A percentile compares a stretch with the other conserved stretches of the same genome.
phyloP scores from a whole-genome alignment of 2,888 invertebrate genomes.

The Chymomyza caudatula region DNA sequence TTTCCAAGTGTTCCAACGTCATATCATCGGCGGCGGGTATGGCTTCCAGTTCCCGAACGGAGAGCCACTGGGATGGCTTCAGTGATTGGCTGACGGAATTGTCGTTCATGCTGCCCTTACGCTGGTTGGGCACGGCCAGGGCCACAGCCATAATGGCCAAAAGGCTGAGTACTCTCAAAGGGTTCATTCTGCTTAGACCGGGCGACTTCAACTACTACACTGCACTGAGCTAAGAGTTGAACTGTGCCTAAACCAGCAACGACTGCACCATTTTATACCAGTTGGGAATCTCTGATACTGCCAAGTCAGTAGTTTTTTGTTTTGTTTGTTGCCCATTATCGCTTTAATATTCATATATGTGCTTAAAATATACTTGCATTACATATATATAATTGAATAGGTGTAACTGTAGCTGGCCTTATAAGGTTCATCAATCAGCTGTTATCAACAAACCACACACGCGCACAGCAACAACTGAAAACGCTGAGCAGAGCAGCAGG shows the following conservation, averaged over 20 bases:
- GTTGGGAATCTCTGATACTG: constrained; percentile 13
- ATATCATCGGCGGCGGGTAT: constrained; percentile 67
- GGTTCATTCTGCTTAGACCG: constrained; percentile 59
- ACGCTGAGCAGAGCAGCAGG: constrained; percentile 4
- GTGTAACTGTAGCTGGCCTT: neutral
- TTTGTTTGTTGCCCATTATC: neutral
- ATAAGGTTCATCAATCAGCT: neutral
- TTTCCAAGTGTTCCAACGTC: constrained; percentile 59
- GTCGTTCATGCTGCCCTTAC: constrained; percentile 22
- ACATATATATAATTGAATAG: neutral
- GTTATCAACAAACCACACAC: too few species aligned
- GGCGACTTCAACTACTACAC: constrained; percentile 4
- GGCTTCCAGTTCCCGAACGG: constrained; percentile 55
- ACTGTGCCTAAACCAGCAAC: constrained; percentile 44
- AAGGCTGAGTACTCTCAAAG: constrained; percentile 58
- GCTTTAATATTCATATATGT: neutral
- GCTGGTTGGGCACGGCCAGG: constrained; percentile 41
- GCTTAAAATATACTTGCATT: neutral
- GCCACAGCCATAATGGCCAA: constrained; percentile 55
- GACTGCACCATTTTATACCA: constrained; percentile 10
- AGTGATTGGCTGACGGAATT: constrained; percentile 44
- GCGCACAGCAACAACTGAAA: constrained; percentile 56
- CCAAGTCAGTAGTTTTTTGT: constrained; percentile 17
- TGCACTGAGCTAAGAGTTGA: constrained; percentile 40
- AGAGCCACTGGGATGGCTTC: constrained; percentile 69